Evolutionary conservation across 2,113 vertebrate genomes (phyloP).

Genomic region (Coptodon rendalli): DNA sequence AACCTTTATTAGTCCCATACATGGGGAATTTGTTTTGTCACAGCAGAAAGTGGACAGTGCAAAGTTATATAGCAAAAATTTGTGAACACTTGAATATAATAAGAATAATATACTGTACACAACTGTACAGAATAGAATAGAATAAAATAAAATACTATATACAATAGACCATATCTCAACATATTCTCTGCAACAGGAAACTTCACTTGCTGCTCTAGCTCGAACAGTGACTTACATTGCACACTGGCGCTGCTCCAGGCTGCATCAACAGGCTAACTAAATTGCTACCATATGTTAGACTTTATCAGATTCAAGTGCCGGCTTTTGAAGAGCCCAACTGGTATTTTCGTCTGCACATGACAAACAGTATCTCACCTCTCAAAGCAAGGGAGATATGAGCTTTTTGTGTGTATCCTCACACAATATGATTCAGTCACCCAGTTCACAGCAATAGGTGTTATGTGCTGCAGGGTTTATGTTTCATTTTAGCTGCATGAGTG

Average conservation of each 20-base stretch:
- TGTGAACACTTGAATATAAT: neutral
- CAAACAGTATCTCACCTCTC: conserved; percentile 31
- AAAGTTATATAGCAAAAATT: neutral
- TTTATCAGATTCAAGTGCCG: neutral
- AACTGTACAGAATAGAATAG: neutral
- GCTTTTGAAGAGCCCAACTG: neutral
- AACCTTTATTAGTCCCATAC: neutral
- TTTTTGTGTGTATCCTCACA: conserved; percentile 2
- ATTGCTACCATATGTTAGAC: conserved; percentile 24
- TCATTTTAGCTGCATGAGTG: neutral
- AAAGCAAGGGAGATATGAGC: conserved; percentile 15
- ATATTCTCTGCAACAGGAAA: neutral
- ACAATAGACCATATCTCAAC: neutral
- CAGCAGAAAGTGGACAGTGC: neutral
- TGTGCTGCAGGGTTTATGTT: neutral
- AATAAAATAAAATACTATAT: neutral
- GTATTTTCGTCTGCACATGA: conserved; percentile 39
- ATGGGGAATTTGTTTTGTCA: neutral
- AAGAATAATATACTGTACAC: neutral
- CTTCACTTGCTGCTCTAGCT: neutral
- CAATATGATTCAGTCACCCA: conserved; percentile 22
- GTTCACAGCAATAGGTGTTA: neutral
- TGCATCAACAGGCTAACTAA: neutral
- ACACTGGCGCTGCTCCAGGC: conserved; percentile 5
- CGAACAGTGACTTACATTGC: conserved; percentile 1